Conservation (phyloP, 2,113 vertebrate species). For the Uropsilus gracilis region DNA sequence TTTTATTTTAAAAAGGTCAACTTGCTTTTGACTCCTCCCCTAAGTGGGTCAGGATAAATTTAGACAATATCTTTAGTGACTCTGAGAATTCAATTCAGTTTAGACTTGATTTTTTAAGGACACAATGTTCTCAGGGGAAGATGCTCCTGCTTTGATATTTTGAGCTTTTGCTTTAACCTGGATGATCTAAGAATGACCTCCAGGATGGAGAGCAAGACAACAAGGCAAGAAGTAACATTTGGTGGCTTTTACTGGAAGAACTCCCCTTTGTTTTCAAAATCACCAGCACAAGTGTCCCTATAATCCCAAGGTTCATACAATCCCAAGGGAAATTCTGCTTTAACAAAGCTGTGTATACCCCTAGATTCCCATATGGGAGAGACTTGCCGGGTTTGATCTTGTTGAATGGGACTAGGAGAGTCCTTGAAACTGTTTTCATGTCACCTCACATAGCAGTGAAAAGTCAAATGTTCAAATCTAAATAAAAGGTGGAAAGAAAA, state of each 20-base stretch:
- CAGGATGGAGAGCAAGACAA: neutral
- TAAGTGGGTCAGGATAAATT: constrained; percentile 81
- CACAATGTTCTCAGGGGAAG: neutral
- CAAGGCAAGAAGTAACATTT: neutral
- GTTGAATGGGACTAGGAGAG: neutral
- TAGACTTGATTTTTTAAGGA: constrained; percentile 55
- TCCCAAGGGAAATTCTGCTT: neutral
- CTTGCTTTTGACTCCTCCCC: constrained; percentile 40
- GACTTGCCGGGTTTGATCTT: neutral
- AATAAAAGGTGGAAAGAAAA: neutral
- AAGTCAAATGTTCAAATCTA: neutral
- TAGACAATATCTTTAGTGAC: constrained; percentile 76
- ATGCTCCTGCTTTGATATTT: neutral
- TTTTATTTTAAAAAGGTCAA: constrained; percentile 13
- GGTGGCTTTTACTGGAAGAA: neutral
- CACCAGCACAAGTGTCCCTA: too few relatives aligned
- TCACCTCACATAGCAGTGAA: neutral
- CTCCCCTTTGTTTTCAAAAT: neutral
- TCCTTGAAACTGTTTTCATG: neutral
- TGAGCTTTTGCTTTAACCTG: neutral
- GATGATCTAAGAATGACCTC: constrained; percentile 17
- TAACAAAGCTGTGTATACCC: neutral
- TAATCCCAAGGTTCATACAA: too few relatives aligned
- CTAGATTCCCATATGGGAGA: neutral
- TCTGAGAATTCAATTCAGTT: constrained; percentile 73